phyloP scores from a whole-genome alignment of 2,888 invertebrate species.

The Phyllotreta cruciferae region DNA sequence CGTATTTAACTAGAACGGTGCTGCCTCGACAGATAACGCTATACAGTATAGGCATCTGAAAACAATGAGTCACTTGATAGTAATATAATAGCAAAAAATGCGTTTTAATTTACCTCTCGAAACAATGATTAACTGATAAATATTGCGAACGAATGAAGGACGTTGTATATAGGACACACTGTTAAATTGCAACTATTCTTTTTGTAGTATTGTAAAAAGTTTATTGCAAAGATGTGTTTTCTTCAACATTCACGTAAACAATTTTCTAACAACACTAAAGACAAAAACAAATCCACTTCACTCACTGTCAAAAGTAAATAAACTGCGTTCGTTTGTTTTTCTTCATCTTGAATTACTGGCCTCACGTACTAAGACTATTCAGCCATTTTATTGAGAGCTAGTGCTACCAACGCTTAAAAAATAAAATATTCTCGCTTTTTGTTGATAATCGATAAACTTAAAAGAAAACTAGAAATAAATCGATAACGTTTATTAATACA shows the following conservation, averaged over 20 bases:
- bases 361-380: background rate
- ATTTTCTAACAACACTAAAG: too few species aligned
- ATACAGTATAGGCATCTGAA: slow-evolving; percentile 87
- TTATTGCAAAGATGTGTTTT: too few species aligned
- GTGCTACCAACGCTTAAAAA: background rate
- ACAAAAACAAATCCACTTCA: background rate
- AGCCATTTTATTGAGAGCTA: background rate
- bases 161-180: too few species aligned
- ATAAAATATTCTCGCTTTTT: slow-evolving; percentile 5
- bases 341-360: background rate
- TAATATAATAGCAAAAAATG: background rate
- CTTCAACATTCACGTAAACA: too few species aligned
- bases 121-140: too few species aligned
- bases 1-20: slow-evolving; percentile 88
- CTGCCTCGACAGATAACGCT: slow-evolving; percentile 87
- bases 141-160: too few species aligned
- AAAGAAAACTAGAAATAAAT: background rate
- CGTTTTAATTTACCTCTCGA: slow-evolving; percentile 2
- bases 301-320: background rate
- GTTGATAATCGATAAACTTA: too few species aligned
- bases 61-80: slow-evolving; percentile 14
- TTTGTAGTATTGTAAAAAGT: too few species aligned
- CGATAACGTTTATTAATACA: slow-evolving; percentile 14
- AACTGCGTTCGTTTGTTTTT: background rate
- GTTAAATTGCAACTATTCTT: too few species aligned